phyloP scores from a whole-genome alignment of 64 coral and sea anemone species.

The Actinia equina region DNA sequence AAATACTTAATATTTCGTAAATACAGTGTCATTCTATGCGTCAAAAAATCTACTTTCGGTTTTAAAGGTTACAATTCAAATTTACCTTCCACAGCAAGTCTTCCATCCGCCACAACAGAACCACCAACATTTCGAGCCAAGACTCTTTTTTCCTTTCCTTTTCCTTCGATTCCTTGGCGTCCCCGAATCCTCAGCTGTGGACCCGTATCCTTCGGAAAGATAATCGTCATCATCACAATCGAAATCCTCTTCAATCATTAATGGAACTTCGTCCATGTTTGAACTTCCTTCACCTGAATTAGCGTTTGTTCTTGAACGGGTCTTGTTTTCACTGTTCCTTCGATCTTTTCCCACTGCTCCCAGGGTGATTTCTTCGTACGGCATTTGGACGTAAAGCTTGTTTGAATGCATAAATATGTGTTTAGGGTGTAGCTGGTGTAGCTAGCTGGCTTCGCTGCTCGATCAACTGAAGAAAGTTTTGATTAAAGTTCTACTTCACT shows the following conservation, averaged over 20 bases:
- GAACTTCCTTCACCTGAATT: constrained; percentile 28
- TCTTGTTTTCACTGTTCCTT: neutral
- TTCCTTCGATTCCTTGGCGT: constrained; percentile 32
- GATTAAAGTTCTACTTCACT: constrained; percentile 1
- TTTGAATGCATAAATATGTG: constrained; percentile 19
- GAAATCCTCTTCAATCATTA: constrained; percentile 49
- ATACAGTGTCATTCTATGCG: neutral
- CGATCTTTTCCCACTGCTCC: neutral
- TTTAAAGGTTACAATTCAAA: neutral
- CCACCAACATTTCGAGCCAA: constrained; percentile 34
- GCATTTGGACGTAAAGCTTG: constrained; percentile 39
- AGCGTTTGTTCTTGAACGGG: constrained; percentile 10
- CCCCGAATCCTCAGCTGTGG: constrained; percentile 20
- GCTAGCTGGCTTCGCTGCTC: neutral
- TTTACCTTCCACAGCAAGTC: constrained; percentile 36
- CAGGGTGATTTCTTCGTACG: constrained; percentile 47
- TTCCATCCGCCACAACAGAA: constrained; percentile 46
- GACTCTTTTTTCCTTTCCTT: constrained; percentile 17
- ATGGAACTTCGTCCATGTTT: constrained; percentile 46
- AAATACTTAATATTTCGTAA: neutral
- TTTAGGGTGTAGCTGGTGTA: neutral
- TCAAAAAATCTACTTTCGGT: neutral
- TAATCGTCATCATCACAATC: constrained; percentile 60
- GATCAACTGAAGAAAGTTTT: neutral
- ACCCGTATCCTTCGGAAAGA: constrained; percentile 55